Evolutionary conservation across 2,888 invertebrate species (phyloP), one percentile per base, ranked within the genome.

Genomic region (Calliphora vomitoria): DNA sequence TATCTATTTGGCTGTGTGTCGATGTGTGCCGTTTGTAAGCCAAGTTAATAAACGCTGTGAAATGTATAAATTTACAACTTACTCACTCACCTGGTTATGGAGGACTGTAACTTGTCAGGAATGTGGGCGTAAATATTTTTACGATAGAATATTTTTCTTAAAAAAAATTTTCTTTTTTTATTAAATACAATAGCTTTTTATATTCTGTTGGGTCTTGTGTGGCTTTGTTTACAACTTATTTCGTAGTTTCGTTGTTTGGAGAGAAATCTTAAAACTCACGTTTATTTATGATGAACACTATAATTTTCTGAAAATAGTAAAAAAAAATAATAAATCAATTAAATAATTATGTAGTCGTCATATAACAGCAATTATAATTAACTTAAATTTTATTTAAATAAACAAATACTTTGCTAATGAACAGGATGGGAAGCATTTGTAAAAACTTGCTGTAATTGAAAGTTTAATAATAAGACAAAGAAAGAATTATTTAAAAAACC

Each of bases 81-180:
- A 84, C 79, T 80, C 53, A 84, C 79, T 80, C 53, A 85, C 80
- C 85, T 85, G 74, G 25, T 62, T 74, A 18, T 50, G 15, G 62
- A 53, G 41, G 41, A 18, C 35, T 72, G 31, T 35, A 58, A 80
- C 20, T 35, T 18, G 74, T 75, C 41, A 13, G 58, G 78, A 78
- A 79, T 79, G 83, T 78, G 71, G 47, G 69, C n/a, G 68, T 20
- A 66, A 78, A 55, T 78, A 53, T 53, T 66, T 41, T 8, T 69
- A 55, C 25, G 25, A 44, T n/a, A 44, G 11, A 35, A 1, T 41
- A 25, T 15, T 50, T 53, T 18, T n/a, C 13, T 53, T 31, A 13
- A 41, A 4, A 47, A 20, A n/a, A 18, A 38, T 55, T 53, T 35
- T 83, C 6, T n/a, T 2, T 75, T 35, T 44, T 20, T 35, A n/a